These are phyloP conservation scores for Hydrotaea diabolus DNA, from an alignment of 2,888 invertebrate genomes.

Conservation along the genomic window DNA sequence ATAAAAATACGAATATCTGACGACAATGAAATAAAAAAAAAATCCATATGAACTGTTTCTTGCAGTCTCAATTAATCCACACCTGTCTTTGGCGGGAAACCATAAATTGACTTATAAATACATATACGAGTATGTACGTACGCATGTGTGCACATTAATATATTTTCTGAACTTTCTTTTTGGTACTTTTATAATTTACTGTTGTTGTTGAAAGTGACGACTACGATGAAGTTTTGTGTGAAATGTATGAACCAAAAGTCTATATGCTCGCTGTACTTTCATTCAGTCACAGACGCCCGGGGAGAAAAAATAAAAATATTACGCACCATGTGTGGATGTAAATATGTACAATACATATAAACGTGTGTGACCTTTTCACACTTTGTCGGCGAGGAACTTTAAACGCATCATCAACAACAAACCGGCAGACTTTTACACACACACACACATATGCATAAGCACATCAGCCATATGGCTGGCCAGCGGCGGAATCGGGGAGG, in stretches of 20 bases:
- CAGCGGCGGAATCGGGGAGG: no score
- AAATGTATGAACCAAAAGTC: not conserved
- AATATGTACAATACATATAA: not conserved
- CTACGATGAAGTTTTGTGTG: constrained; percentile 20
- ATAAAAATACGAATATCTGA: no score
- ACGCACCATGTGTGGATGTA: not conserved
- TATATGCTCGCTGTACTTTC: not conserved
- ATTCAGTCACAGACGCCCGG: constrained; percentile 1
- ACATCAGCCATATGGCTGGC: not conserved
- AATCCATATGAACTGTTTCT: no score
- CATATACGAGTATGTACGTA: not conserved
- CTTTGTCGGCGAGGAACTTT: constrained; percentile 28
- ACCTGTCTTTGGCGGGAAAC: constrained; percentile 9
- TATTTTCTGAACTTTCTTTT: constrained; percentile 6
- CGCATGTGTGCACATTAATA: not conserved
- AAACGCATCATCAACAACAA: constrained; percentile 40
- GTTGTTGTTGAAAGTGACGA: constrained; percentile 25
- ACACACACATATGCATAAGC: not conserved
- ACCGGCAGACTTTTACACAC: not conserved
- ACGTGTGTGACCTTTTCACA: constrained; percentile 34
- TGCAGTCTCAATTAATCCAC: not conserved
- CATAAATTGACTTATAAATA: constrained; percentile 34
- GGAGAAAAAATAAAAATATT: not conserved
- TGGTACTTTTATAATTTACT: constrained; percentile 24
- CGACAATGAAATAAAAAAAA: no score